phyloP scores from a whole-genome alignment of 1,140 invertebrate species.

The Lethocerus indicus region DNA sequence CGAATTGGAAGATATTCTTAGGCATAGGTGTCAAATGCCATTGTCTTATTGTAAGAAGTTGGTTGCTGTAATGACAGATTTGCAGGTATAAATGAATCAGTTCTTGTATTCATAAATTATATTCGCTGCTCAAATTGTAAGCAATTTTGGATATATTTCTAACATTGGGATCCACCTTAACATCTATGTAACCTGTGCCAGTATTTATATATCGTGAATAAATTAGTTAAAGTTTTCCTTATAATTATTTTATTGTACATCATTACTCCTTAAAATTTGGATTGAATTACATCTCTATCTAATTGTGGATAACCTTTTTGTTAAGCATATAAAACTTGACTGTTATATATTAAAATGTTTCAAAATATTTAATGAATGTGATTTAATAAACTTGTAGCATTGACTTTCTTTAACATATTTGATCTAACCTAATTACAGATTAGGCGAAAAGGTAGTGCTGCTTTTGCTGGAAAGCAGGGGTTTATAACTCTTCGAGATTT shows the following conservation, averaged over 20 bases:
- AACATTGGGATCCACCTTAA: too few relatives aligned
- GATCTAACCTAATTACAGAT: constrained; percentile 25
- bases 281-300: too few relatives aligned
- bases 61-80: constrained; percentile 79
- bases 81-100: constrained; percentile 44
- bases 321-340: too few relatives aligned
- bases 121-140: neutral
- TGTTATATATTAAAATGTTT: too few relatives aligned
- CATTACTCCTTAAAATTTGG: too few relatives aligned
- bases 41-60: constrained; percentile 78
- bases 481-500: constrained; percentile 91
- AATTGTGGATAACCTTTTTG: too few relatives aligned
- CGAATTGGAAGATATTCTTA: constrained; percentile 81
- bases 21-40: constrained; percentile 76
- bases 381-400: neutral
- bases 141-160: too few relatives aligned
- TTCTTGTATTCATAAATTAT: neutral
- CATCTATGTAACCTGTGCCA: too few relatives aligned
- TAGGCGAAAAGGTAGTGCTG: constrained; percentile 63
- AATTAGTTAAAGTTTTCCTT: too few relatives aligned
- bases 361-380: neutral
- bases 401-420: neutral
- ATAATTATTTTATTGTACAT: too few relatives aligned
- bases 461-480: constrained; percentile 86
- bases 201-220: too few relatives aligned